These are phyloP conservation scores for Stercorarius parasiticus DNA, from an alignment of 2,113 vertebrate genomes.

Conservation along the genomic window DNA sequence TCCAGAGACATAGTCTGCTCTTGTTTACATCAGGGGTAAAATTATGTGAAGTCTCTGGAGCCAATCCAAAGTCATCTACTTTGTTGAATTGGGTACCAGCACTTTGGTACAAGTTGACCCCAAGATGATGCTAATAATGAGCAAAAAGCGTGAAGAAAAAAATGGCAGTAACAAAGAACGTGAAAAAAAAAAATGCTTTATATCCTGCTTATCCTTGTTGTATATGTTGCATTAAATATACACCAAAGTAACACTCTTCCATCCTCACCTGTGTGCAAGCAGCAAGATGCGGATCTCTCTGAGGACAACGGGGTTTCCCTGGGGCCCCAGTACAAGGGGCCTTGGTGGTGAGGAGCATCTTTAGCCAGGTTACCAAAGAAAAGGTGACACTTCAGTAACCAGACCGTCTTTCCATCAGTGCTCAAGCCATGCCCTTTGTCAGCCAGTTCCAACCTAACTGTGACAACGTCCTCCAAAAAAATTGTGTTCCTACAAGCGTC, in stretches of 20 bases:
- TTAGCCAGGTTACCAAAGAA: neutral
- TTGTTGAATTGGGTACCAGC: neutral
- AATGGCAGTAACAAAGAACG: neutral
- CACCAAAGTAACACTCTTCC: neutral
- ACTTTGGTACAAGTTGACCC: neutral
- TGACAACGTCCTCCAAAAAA: neutral
- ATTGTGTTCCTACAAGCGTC: neutral
- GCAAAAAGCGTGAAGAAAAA: neutral
- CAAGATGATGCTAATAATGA: neutral
- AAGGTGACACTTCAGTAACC: neutral
- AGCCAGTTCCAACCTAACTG: neutral
- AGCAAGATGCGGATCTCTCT: neutral
- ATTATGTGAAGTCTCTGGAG: neutral
- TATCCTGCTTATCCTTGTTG: neutral
- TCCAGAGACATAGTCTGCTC: neutral
- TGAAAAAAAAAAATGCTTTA: neutral
- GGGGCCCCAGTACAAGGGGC: neutral
- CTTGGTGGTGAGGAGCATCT: neutral
- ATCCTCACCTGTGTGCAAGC: neutral
- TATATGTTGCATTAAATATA: neutral
- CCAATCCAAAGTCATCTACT: neutral
- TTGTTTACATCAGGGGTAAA: neutral
- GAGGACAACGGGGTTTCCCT: neutral
- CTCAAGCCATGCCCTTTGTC: neutral
- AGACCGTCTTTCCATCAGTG: neutral